A percentile compares a stretch with the other conserved stretches of the same genome.
Evolutionary conservation across 2,888 invertebrate species (phyloP).

Genomic region (Phymatocera aterrima): DNA sequence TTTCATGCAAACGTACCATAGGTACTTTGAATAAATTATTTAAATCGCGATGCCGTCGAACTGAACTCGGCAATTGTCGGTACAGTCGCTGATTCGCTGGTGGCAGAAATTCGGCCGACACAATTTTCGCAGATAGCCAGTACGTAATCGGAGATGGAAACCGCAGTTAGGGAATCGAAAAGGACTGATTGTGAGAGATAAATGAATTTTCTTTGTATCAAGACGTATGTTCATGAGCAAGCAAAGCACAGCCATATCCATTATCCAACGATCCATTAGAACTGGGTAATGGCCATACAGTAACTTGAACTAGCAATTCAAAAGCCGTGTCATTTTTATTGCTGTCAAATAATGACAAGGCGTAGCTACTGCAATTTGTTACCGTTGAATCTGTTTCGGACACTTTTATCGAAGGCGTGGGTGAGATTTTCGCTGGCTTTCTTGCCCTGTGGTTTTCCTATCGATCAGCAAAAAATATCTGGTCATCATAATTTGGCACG

Average conservation of each 20-base stretch:
- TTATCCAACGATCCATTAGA: constrained; percentile 27
- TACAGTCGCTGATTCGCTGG: constrained; percentile 17
- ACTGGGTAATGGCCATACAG: constrained; percentile 20
- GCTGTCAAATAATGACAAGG: constrained; percentile 6
- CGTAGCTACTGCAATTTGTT: constrained; percentile 10
- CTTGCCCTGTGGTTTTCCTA: not conserved
- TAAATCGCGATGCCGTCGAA: not conserved
- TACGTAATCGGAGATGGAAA: constrained; percentile 22
- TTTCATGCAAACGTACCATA: not conserved
- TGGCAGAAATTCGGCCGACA: not conserved
- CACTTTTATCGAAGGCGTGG: not conserved
- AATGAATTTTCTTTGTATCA: too few relatives aligned
- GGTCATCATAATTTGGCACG: not conserved
- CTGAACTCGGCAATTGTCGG: not conserved
- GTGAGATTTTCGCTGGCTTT: not conserved
- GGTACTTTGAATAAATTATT: constrained; percentile 10
- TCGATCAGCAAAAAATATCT: not conserved
- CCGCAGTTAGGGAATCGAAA: constrained; percentile 20
- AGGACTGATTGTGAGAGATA: too few relatives aligned
- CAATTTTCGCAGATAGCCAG: constrained; percentile 14
- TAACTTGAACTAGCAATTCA: constrained; percentile 8
- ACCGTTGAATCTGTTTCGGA: not conserved
- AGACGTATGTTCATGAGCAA: constrained; percentile 20
- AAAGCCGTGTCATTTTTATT: constrained; percentile 16
- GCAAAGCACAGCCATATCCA: constrained; percentile 17